These are phyloP conservation scores for Caloenas nicobarica DNA, from an alignment of 2,113 vertebrate genomes.

Conservation along the genomic window DNA sequence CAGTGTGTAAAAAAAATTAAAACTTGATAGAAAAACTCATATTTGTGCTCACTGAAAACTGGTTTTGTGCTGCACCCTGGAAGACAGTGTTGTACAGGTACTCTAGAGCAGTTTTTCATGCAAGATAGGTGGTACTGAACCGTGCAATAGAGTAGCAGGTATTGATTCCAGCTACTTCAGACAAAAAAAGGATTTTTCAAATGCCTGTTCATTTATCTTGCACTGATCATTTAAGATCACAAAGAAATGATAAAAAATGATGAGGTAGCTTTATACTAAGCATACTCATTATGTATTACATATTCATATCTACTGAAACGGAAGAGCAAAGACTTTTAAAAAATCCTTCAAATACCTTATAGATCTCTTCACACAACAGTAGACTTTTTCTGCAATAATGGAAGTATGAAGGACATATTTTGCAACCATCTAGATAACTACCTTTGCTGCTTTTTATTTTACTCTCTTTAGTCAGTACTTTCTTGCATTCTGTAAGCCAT, in stretches of 20 bases:
- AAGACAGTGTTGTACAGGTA: not conserved
- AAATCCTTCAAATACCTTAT: not conserved
- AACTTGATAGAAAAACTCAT: not conserved
- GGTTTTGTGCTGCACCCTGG: not conserved
- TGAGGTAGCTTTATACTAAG: not conserved
- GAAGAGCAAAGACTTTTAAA: not conserved
- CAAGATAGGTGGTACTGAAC: not conserved
- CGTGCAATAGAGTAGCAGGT: not conserved
- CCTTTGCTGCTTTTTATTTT: not conserved
- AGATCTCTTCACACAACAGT: not conserved
- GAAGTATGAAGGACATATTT: not conserved
- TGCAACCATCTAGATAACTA: not conserved
- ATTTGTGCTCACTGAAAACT: not conserved
- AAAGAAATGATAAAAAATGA: conserved; percentile 35
- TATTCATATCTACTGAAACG: not conserved
- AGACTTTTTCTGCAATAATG: not conserved
- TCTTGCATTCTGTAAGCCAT: not conserved
- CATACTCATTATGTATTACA: not conserved
- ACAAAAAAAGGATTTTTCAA: not conserved
- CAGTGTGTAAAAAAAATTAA: not conserved
- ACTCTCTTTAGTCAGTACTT: not conserved
- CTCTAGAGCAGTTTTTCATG: not conserved
- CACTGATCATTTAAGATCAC: not conserved
- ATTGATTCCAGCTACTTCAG: not conserved
- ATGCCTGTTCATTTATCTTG: not conserved